phyloP scores from a whole-genome alignment of 1,140 invertebrate genomes.

The Caenorhabditis inopinata region DNA sequence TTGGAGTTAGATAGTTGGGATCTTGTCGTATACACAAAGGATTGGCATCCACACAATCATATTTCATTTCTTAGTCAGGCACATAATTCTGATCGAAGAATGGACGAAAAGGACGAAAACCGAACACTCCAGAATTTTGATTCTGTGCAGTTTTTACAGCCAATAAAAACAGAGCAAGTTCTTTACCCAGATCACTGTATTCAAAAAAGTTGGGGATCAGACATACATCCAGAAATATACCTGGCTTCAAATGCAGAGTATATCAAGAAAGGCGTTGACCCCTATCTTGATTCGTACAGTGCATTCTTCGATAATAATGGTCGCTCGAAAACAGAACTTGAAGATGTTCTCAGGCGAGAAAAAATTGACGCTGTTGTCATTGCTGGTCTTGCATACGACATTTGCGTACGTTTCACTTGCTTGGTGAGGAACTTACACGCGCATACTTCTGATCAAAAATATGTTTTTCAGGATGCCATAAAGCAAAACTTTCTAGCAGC shows the following conservation, averaged over 20 bases:
- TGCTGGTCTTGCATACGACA: constrained; percentile 91
- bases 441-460: no score
- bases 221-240: constrained; percentile 86
- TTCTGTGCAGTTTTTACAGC: constrained; percentile 81
- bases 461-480: constrained; percentile 1
- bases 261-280: constrained; percentile 88
- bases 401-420: constrained; percentile 76
- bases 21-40: constrained; percentile 85
- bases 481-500: constrained; percentile 5
- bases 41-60: constrained; percentile 95
- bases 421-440: no score
- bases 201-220: constrained; percentile 88
- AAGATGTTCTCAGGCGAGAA: constrained; percentile 76
- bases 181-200: constrained; percentile 94
- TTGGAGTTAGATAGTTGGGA: constrained; percentile 82
- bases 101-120: constrained; percentile 75
- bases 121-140: constrained; percentile 78
- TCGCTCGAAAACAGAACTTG: constrained; percentile 74
- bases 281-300: constrained; percentile 92
- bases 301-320: constrained; percentile 93
- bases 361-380: constrained; percentile 88
- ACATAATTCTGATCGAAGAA: constrained; percentile 76
- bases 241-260: constrained; percentile 76
- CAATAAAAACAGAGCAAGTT: constrained; percentile 71
- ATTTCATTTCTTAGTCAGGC: constrained; percentile 77